Evolutionary conservation across 2,888 invertebrate species (phyloP), one percentile per base, ranked within the genome.

Genomic region (Heteromyza rotundicornis): DNA sequence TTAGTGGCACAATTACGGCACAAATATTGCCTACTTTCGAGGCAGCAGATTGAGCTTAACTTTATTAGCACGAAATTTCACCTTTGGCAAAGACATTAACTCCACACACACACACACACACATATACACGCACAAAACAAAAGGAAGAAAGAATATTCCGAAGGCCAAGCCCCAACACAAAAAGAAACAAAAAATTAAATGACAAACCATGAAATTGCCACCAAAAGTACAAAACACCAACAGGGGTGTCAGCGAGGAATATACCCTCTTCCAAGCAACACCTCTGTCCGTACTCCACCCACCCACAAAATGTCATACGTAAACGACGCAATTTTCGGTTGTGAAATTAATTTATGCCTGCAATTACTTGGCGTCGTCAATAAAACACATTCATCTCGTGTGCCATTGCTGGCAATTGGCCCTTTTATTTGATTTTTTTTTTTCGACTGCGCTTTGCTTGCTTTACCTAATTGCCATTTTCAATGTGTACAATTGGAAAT

Each of bases 301-400:
- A 23, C 14, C 12, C 10, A 49, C 59, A 59, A 57, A n/a, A n/a
- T 52, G 56, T 59, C 59, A 35, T 60, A 64, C 72, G 74, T 74
- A 75, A 77, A 76, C 78, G 75, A 77, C 71, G 74, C 75, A 78
- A 79, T 79, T 80, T 80, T 77, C 78, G 80, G 76, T 80, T 78
- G 78, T 81, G 82, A 82, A 82, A 82, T 82, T 82, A 82, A 82
- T 82, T 82, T 82, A 82, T 82, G 81, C 80, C 74, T 76, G 80
- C 80, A 82, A 82, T 82, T 82, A 81, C 80, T 79, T 78, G 77
- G 75, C 76, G 72, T 77, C 77, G 81, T 80, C 82, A 80, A 82
- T 82, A 82, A 82, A 82, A 81, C 80, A 82, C 80, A 81, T 81
- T 80, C 74, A 76, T 75, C 73, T 74, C 67, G 67, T 67, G 5